Conservation (phyloP, 2,113 vertebrate genomes). For the Chroicocephalus ridibundus region DNA sequence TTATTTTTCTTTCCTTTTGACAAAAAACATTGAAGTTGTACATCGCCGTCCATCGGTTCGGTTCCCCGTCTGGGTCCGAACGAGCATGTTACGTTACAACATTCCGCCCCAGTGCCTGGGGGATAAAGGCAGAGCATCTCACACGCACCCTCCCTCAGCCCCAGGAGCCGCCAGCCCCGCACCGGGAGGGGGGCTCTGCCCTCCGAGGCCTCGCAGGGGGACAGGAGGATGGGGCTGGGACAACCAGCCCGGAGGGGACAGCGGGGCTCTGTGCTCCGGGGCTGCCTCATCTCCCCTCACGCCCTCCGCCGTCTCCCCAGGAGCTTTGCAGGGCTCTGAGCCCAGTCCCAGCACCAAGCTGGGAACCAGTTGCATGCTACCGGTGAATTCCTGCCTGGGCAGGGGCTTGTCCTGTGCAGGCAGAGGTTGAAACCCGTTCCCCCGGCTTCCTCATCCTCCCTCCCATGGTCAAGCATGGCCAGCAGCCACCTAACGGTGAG, state of each 20-base stretch:
- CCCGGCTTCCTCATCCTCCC: neutral
- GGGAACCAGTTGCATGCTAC: neutral
- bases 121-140: conserved; percentile 21
- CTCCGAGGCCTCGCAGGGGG: neutral
- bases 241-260: neutral
- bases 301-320: neutral
- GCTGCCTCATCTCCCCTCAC: neutral
- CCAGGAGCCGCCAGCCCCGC: neutral
- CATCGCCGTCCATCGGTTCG: neutral
- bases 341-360: neutral
- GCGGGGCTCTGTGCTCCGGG: rapidly evolving
- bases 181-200: neutral
- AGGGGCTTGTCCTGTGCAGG: neutral
- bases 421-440: neutral
- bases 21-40: conserved; percentile 71
- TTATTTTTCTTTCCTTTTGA: conserved; percentile 74
- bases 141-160: neutral
- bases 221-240: neutral
- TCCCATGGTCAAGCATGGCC: neutral
- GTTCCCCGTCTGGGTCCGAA: conserved; percentile 61
- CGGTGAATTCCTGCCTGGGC: neutral
- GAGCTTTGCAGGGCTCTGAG: neutral
- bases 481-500: rapidly evolving
- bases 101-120: conserved; percentile 14
- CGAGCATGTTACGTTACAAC: conserved; percentile 67